phyloP scores from a whole-genome alignment of 2,888 invertebrate genomes.

The Chelonus formosanus region DNA sequence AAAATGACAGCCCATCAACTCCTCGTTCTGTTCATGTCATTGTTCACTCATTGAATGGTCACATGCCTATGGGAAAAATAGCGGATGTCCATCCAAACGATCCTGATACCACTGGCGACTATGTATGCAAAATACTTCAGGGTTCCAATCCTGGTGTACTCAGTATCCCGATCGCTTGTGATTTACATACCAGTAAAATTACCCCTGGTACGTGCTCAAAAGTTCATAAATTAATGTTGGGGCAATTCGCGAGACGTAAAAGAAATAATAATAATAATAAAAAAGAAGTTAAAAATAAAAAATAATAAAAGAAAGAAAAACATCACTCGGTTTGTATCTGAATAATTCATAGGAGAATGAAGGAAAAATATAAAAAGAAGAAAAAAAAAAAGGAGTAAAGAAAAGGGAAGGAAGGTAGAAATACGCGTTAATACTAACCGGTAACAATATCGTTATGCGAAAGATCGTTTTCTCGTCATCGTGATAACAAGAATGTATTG shows the following conservation, averaged over 20 bases:
- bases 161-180: conserved; percentile 80
- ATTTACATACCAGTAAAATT: conserved; percentile 78
- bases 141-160: conserved; percentile 71
- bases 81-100: conserved; percentile 94
- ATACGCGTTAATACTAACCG: conserved; percentile 40
- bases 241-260: conserved; percentile 24
- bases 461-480: conserved; percentile 23
- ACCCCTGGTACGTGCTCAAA: conserved; percentile 67
- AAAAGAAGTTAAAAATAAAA: background rate
- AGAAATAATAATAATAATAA: background rate
- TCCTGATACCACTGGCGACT: conserved; percentile 88
- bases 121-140: conserved; percentile 82
- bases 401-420: conserved; percentile 35
- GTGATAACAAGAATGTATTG: conserved; percentile 17
- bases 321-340: conserved; percentile 40
- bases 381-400: conserved; percentile 19
- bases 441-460: conserved; percentile 35
- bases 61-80: conserved; percentile 81
- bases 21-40: conserved; percentile 83
- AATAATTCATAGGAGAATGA: conserved; percentile 52
- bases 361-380: conserved; percentile 25
- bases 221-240: conserved; percentile 47
- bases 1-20: conserved; percentile 90
- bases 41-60: conserved; percentile 80
- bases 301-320: conserved; percentile 30